phyloP scores from a whole-genome alignment of 2,888 invertebrate species.

The Spicauda simplicius region DNA sequence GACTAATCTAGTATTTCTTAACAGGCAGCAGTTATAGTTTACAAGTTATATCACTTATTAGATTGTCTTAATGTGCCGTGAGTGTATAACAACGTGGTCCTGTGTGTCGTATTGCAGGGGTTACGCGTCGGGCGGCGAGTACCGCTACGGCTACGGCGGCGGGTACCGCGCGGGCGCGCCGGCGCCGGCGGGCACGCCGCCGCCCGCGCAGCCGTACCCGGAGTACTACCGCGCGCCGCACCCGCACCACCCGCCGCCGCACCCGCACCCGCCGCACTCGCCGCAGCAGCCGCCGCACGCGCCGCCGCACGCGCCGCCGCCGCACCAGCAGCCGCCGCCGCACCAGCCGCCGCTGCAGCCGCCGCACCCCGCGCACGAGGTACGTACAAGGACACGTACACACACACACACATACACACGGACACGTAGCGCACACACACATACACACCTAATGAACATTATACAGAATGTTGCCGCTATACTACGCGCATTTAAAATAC shows the following conservation, averaged over 20 bases:
- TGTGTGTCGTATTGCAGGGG: slow-evolving; percentile 52
- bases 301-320: slow-evolving; percentile 39
- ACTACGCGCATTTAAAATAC: too few species aligned
- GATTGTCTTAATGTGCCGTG: background rate
- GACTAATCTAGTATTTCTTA: too few species aligned
- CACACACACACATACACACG: too few species aligned
- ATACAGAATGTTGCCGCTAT: too few species aligned
- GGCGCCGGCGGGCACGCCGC: too few species aligned
- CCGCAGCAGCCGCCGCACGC: slow-evolving; percentile 55
- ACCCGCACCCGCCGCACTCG: slow-evolving; percentile 56
- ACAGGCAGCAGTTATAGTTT: too few species aligned
- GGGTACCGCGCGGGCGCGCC: too few species aligned
- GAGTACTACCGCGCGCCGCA: too few species aligned
- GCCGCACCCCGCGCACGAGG: slow-evolving; percentile 65
- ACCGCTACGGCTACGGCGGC: slow-evolving; percentile 78
- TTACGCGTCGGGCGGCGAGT: slow-evolving; percentile 64
- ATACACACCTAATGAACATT: background rate
- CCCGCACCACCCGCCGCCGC: too few species aligned
- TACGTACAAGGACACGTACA: slow-evolving; percentile 41
- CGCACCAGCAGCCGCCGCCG: slow-evolving; percentile 35
- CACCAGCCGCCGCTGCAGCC: slow-evolving; percentile 47
- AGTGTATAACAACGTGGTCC: background rate
- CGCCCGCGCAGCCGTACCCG: too few species aligned
- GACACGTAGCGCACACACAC: background rate
- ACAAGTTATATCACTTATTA: background rate